Conservation (phyloP, 2,113 vertebrate genomes). For the Pangasianodon hypophthalmus region DNA sequence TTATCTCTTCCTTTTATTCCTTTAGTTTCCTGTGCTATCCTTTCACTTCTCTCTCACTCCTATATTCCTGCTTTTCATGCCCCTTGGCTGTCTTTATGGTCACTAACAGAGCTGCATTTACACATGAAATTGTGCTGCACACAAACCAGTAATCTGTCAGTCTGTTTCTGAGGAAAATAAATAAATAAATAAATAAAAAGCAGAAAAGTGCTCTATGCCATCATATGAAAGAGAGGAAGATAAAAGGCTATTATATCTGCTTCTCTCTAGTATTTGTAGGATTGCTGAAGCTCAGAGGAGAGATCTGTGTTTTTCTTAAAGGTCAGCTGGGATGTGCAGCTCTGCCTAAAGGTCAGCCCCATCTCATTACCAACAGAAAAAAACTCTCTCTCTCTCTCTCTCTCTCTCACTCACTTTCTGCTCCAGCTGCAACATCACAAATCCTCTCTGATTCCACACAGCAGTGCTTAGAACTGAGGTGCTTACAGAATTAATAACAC, state of each 20-base stretch:
- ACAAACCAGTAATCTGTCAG: slow-evolving; percentile 13
- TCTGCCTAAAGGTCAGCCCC: slow-evolving; percentile 52
- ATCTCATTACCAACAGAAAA: slow-evolving; percentile 49
- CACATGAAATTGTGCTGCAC: slow-evolving; percentile 4
- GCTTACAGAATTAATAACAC: slow-evolving; percentile 11
- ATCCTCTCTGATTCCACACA: background rate
- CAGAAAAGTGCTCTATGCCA: slow-evolving; percentile 20
- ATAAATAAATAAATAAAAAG: slow-evolving; percentile 4
- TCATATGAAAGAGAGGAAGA: slow-evolving; percentile 7
- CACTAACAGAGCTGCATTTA: slow-evolving; percentile 31
- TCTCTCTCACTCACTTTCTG: background rate
- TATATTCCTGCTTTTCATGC: slow-evolving; percentile 26
- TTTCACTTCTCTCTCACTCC: background rate
- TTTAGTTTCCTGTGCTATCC: slow-evolving; percentile 28
- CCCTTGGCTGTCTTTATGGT: slow-evolving; percentile 15
- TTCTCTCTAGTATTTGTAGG: slow-evolving; percentile 42
- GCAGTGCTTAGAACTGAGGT: background rate
- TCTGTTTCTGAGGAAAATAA: slow-evolving; percentile 15
- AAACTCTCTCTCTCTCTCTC: slow-evolving; percentile 30
- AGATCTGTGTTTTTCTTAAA: slow-evolving; percentile 51
- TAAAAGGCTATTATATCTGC: slow-evolving; percentile 32
- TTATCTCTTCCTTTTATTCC: slow-evolving; percentile 14
- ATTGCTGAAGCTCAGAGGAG: slow-evolving; percentile 36
- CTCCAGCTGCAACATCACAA: background rate
- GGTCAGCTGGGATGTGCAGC: slow-evolving; percentile 53